These are phyloP conservation scores for Rhodophaea formosa DNA, from an alignment of 2,888 invertebrate species.

Conservation along the genomic window DNA sequence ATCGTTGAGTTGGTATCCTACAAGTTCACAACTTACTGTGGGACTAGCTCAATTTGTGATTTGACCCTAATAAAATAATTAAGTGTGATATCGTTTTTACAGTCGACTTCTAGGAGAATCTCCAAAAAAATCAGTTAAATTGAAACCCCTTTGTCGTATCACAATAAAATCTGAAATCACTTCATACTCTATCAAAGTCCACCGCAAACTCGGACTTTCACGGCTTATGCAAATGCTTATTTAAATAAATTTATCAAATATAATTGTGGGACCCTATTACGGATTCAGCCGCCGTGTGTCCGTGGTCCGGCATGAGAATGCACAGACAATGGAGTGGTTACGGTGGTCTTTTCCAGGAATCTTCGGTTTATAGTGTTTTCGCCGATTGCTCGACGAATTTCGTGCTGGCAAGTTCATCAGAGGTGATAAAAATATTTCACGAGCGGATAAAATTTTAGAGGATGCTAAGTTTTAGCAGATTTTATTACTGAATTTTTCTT, in stretches of 20 bases:
- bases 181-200: constrained; percentile 21
- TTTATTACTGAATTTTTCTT: too few species aligned
- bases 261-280: constrained; percentile 79
- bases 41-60: too few species aligned
- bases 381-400: constrained; percentile 56
- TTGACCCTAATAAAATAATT: too few species aligned
- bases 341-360: constrained; percentile 78
- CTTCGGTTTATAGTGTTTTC: constrained; percentile 68
- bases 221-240: constrained; percentile 69
- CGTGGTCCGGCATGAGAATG: constrained; percentile 74
- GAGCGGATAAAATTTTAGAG: too few species aligned
- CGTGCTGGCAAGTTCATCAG: constrained; percentile 35
- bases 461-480: too few species aligned
- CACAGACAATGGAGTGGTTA: constrained; percentile 73
- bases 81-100: too few species aligned
- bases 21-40: too few species aligned
- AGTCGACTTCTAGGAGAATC: too few species aligned
- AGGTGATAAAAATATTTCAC: too few species aligned
- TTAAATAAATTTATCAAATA: constrained; percentile 79
- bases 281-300: constrained; percentile 74
- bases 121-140: background rate
- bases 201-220: constrained; percentile 62
- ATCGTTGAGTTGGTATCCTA: too few species aligned
- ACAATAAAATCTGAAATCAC: background rate
- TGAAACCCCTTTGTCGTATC: too few species aligned